phyloP scores from a whole-genome alignment of 2,797 vertebrate species.

The Cyprinella venusta region DNA sequence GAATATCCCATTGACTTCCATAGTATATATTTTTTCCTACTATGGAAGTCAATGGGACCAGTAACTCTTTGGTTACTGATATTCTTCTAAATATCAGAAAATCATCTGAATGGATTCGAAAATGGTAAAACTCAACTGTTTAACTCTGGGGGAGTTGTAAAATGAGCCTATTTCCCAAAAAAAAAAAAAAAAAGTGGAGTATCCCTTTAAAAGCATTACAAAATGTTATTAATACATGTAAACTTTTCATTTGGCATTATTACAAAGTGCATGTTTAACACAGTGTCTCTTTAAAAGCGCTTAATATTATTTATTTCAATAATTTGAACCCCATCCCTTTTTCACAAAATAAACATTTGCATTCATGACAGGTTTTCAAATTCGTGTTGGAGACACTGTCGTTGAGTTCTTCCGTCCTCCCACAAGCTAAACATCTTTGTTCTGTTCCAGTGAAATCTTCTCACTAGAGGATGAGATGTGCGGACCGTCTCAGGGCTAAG shows the following conservation, averaged over 20 bases:
- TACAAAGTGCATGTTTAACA: background rate
- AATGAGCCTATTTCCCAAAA: too few species aligned
- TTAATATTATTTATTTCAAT: background rate
- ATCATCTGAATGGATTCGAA: too few species aligned
- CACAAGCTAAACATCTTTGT: constrained; percentile 3
- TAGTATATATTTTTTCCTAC: too few species aligned
- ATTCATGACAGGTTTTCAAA: background rate
- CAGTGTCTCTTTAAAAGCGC: background rate
- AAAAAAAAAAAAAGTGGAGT: too few species aligned
- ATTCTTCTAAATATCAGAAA: too few species aligned
- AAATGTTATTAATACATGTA: background rate
- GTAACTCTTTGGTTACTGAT: too few species aligned
- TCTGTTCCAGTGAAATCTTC: background rate
- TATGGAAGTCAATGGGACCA: too few species aligned
- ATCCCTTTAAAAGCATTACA: too few species aligned
- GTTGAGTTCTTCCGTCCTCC: background rate
- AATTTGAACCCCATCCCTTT: background rate
- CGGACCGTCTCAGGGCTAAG: background rate
- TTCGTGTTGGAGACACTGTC: background rate
- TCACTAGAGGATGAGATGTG: constrained; percentile 3
- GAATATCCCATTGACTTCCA: too few species aligned
- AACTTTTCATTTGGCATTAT: background rate
- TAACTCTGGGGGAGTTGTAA: too few species aligned
- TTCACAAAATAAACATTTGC: background rate
- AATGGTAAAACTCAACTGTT: too few species aligned